Percentiles rank a stretch among this genome's conserved stretches.
Conservation (phyloP, 2,113 vertebrate genomes). For the Xenus cinereus region DNA sequence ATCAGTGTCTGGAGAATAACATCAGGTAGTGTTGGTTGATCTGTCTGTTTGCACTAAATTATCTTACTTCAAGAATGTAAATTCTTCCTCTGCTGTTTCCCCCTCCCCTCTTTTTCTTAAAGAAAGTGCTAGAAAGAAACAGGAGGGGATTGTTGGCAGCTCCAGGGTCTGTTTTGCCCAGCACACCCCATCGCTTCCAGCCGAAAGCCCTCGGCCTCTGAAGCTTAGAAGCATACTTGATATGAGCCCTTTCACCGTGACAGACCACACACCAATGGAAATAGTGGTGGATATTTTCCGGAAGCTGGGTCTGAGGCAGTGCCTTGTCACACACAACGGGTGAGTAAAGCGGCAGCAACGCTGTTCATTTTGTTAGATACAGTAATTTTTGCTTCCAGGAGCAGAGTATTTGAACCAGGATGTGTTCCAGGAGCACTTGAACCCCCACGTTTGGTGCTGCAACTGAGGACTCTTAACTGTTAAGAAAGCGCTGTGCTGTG, state of each 20-base stretch:
- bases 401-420: not conserved
- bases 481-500: not conserved
- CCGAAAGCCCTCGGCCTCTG: slow-evolving; percentile 94
- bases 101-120: not conserved
- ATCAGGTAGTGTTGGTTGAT: not conserved
- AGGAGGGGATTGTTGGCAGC: slow-evolving; percentile 93
- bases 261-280: slow-evolving; percentile 99
- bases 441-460: not conserved
- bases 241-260: slow-evolving; percentile 99
- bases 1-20: not conserved
- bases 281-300: slow-evolving; percentile 99
- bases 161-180: slow-evolving; percentile 97
- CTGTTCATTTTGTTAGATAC: not conserved
- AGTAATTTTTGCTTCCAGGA: not conserved
- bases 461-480: not conserved
- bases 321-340: slow-evolving; percentile 99
- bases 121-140: slow-evolving; percentile 97
- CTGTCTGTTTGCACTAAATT: not conserved
- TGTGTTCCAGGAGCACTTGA: not conserved
- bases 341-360: slow-evolving; percentile 70
- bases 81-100: not conserved
- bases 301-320: slow-evolving; percentile 97
- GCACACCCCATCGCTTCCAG: slow-evolving; percentile 94
- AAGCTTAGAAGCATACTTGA: slow-evolving; percentile 97
- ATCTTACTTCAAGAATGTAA: not conserved